These are phyloP conservation scores for Calypte anna DNA, from an alignment of 2,113 vertebrate species.

Conservation along the genomic window DNA sequence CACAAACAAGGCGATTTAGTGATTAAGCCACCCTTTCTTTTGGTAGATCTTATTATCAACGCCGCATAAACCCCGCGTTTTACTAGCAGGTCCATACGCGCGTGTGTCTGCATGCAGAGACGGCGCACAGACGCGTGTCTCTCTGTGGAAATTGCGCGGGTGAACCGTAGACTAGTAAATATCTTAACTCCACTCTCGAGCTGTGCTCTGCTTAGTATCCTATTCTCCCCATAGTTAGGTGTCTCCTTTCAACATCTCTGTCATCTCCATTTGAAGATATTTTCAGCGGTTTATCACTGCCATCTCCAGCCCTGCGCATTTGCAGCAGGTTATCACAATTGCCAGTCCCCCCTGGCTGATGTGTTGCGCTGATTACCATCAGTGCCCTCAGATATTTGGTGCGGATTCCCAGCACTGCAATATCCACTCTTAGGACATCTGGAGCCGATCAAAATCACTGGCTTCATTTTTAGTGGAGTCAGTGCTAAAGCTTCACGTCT, in stretches of 20 bases:
- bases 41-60: background rate
- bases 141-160: slow-evolving; percentile 20
- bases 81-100: background rate
- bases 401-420: slow-evolving; percentile 85
- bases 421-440: slow-evolving; percentile 90
- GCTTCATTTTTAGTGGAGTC: slow-evolving; percentile 83
- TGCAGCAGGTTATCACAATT: slow-evolving; percentile 90
- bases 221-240: slow-evolving; percentile 56
- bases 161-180: background rate
- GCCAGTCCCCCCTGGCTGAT: slow-evolving; percentile 86
- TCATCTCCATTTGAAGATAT: slow-evolving; percentile 76
- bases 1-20: slow-evolving; percentile 5
- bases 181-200: slow-evolving; percentile 29
- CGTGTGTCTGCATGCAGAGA: background rate
- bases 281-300: slow-evolving; percentile 74
- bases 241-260: slow-evolving; percentile 75
- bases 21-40: slow-evolving; percentile 16
- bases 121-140: background rate
- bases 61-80: background rate
- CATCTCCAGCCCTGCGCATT: slow-evolving; percentile 84
- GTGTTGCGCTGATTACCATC: slow-evolving; percentile 89
- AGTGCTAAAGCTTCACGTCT: slow-evolving; percentile 80
- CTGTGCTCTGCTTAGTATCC: slow-evolving; percentile 55
- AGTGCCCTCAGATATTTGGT: slow-evolving; percentile 88
- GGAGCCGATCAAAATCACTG: slow-evolving; percentile 90